phyloP scores from a whole-genome alignment of 2,797 vertebrate genomes.

The Toxotes lorentzi region DNA sequence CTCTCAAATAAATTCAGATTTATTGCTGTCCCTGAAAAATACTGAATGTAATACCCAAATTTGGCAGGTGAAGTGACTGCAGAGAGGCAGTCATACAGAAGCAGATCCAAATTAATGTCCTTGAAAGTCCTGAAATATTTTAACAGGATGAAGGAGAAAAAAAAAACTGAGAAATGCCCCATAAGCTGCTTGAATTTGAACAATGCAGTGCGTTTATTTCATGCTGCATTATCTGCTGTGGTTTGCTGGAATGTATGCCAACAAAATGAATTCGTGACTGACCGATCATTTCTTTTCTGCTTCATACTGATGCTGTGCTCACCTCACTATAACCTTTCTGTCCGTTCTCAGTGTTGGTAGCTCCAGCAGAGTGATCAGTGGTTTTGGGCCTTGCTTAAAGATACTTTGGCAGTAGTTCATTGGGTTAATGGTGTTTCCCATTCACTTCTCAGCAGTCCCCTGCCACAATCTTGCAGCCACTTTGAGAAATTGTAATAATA shows the following conservation, averaged over 20 bases:
- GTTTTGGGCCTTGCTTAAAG: slow-evolving; percentile 8
- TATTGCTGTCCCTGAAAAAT: slow-evolving; percentile 52
- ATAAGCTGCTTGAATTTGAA: slow-evolving; percentile 30
- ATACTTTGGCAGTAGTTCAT: slow-evolving; percentile 11
- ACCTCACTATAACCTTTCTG: not conserved
- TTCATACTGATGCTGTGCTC: not conserved
- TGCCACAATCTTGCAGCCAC: slow-evolving; percentile 21
- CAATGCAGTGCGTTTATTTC: slow-evolving; percentile 31
- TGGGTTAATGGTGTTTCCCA: slow-evolving; percentile 11
- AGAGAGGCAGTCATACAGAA: slow-evolving; percentile 34
- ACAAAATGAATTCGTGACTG: slow-evolving; percentile 15
- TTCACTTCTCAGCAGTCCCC: not conserved
- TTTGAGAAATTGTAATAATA: slow-evolving; percentile 49
- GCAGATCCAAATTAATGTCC: slow-evolving; percentile 41
- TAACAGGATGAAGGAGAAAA: slow-evolving; percentile 19
- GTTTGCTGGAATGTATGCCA: slow-evolving; percentile 24
- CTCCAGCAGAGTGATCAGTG: slow-evolving; percentile 7
- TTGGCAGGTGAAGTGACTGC: slow-evolving; percentile 43
- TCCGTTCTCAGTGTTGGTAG: not conserved
- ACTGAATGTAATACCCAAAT: slow-evolving; percentile 50
- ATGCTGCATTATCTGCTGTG: slow-evolving; percentile 16
- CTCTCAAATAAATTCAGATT: slow-evolving; percentile 60
- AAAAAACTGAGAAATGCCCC: slow-evolving; percentile 31
- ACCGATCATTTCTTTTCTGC: slow-evolving; percentile 8
- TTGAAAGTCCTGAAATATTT: slow-evolving; percentile 60